Conservation (phyloP, 2,888 invertebrate species). For the Eupithecia subumbrata region DNA sequence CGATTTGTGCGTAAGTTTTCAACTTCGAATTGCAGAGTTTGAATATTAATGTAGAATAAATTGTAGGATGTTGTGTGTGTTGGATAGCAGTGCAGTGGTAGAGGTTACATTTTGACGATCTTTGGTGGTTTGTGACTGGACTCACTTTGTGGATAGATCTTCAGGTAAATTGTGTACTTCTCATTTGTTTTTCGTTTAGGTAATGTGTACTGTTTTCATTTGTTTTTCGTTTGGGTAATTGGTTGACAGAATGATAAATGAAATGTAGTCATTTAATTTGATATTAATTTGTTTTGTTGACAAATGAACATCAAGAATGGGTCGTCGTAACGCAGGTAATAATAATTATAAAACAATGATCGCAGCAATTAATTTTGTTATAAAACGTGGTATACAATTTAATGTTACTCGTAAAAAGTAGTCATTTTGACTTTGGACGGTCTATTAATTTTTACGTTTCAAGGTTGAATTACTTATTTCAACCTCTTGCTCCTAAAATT, state of each 20-base stretch:
- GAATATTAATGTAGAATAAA: conserved; percentile 35
- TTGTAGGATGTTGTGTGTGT: conserved; percentile 29
- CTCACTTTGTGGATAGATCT: conserved; percentile 11
- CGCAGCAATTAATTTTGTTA: not conserved
- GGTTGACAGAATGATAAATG: not conserved
- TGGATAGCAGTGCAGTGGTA: conserved; percentile 30
- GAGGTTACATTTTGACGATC: conserved; percentile 18
- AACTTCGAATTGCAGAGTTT: conserved; percentile 40
- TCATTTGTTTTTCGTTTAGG: not conserved
- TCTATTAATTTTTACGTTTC: not conserved
- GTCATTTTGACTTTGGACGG: not conserved
- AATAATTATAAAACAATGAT: not conserved
- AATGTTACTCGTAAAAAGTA: not conserved
- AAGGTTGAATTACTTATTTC: not conserved
- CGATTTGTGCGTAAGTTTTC: conserved; percentile 56
- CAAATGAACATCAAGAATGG: not conserved
- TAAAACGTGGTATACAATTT: not conserved
- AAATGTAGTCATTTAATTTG: not conserved
- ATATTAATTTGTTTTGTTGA: not conserved
- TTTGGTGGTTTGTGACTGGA: conserved; percentile 17
- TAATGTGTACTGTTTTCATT: not conserved
- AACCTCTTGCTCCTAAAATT: not conserved
- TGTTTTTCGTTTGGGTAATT: not conserved
- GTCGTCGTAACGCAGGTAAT: not conserved
- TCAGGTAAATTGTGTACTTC: conserved; percentile 17